These are phyloP conservation scores for Trichogramma evanescens DNA, from an alignment of 2,888 invertebrate genomes.

Conservation along the genomic window DNA sequence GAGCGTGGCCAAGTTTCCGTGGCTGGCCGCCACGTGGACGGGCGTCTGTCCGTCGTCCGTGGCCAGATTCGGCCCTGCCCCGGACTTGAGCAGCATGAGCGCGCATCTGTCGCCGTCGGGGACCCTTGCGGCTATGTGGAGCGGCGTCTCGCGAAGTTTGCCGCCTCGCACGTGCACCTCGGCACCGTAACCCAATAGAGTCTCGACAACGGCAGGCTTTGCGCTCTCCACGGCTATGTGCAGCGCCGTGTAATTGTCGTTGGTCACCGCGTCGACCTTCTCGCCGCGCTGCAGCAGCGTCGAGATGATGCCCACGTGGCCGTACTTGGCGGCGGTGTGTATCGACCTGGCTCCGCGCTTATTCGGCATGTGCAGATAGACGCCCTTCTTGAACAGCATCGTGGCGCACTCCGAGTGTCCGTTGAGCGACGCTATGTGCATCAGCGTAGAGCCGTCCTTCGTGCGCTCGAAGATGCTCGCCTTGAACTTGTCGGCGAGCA, in stretches of 20 bases:
- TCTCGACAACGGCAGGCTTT: slow-evolving; percentile 91
- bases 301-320: slow-evolving; percentile 95
- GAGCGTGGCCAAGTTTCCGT: slow-evolving; percentile 83
- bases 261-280: slow-evolving; percentile 52
- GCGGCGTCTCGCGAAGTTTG: slow-evolving; percentile 82
- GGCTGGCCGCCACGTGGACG: slow-evolving; percentile 89
- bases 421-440: slow-evolving; percentile 96
- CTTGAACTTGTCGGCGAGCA: slow-evolving; percentile 94
- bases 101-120: slow-evolving; percentile 89
- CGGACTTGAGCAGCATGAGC: slow-evolving; percentile 94
- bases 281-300: slow-evolving; percentile 93
- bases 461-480: slow-evolving; percentile 94
- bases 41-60: slow-evolving; percentile 97
- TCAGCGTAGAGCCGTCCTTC: slow-evolving; percentile 95
- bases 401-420: slow-evolving; percentile 98
- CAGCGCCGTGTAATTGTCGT: slow-evolving; percentile 91
- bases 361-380: slow-evolving; percentile 98
- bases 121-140: slow-evolving; percentile 94
- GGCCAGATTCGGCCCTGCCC: slow-evolving; percentile 90
- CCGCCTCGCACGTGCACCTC: slow-evolving; percentile 93
- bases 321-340: slow-evolving; percentile 94
- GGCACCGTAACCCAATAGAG: slow-evolving; percentile 94
- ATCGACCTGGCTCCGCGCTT: slow-evolving; percentile 95
- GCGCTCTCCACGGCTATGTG: slow-evolving; percentile 95
- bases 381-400: slow-evolving; percentile 97